Percentiles rank a stretch among this genome's conserved stretches.
Conservation (phyloP, 1,140 invertebrate genomes). For the Spodoptera frugiperda region DNA sequence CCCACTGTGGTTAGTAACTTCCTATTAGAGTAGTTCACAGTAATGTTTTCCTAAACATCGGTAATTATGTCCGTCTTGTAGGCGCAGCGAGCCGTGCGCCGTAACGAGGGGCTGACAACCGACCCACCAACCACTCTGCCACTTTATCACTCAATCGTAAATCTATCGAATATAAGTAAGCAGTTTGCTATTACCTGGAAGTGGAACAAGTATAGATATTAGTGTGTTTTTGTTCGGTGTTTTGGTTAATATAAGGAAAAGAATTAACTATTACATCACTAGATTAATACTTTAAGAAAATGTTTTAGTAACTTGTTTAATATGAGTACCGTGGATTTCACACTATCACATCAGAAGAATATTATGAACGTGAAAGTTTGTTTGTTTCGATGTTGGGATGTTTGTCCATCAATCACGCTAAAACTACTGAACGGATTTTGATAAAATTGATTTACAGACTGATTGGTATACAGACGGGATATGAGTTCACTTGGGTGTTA, state of each 20-base stretch:
- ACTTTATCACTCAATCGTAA: constrained; percentile 3
- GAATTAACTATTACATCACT: no score
- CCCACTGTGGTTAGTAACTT: neutral
- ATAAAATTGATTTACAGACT: no score
- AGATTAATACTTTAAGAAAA: no score
- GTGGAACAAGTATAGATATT: neutral
- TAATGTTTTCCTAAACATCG: neutral
- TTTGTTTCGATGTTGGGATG: no score
- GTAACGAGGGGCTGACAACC: constrained; percentile 21
- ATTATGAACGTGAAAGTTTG: no score
- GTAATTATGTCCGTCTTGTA: neutral
- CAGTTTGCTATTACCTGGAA: neutral
- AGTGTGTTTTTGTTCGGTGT: neutral
- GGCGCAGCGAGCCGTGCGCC: neutral
- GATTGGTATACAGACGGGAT: no score
- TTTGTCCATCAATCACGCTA: no score
- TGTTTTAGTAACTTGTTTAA: no score
- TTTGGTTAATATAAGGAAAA: neutral
- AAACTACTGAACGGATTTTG: no score
- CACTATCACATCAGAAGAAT: no score
- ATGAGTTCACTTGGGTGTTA: no score
- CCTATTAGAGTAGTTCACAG: neutral
- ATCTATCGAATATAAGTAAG: neutral
- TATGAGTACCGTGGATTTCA: no score
- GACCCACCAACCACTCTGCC: neutral